These are phyloP conservation scores for Plusia festucae DNA, from an alignment of 2,888 invertebrate genomes.

Conservation along the genomic window DNA sequence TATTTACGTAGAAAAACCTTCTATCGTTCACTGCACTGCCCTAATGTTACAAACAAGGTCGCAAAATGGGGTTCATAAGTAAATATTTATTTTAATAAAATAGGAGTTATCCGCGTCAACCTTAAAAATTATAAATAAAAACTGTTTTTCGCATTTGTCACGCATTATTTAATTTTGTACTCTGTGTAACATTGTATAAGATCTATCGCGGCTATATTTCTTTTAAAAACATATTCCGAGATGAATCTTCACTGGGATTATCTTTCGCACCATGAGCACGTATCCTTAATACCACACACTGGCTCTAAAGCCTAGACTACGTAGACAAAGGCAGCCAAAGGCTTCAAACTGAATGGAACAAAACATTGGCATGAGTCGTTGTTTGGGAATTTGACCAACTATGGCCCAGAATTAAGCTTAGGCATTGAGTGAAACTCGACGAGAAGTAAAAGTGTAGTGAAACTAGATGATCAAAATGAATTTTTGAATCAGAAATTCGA, in stretches of 20 bases:
- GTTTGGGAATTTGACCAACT: neutral
- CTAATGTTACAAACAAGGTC: too few relatives aligned
- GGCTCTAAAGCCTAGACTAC: neutral
- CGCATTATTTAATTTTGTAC: neutral
- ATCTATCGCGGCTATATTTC: neutral
- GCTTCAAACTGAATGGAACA: neutral
- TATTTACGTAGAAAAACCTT: neutral
- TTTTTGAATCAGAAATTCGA: too few relatives aligned
- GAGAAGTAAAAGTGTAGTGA: too few relatives aligned
- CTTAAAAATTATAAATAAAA: neutral
- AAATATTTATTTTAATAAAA: too few relatives aligned
- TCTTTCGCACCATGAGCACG: constrained; percentile 1
- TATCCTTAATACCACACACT: neutral
- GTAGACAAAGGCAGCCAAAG: neutral
- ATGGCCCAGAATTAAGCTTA: too few relatives aligned
- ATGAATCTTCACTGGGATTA: neutral
- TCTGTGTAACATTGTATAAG: neutral
- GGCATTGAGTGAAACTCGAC: too few relatives aligned
- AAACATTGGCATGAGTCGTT: neutral
- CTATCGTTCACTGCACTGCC: too few relatives aligned
- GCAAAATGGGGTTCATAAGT: too few relatives aligned
- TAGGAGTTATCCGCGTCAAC: too few relatives aligned
- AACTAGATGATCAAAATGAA: too few relatives aligned
- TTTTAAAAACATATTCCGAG: neutral
- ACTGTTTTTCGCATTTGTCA: neutral